Conservation (phyloP, 2,888 invertebrate species). For the Xestobium rufovillosum region DNA sequence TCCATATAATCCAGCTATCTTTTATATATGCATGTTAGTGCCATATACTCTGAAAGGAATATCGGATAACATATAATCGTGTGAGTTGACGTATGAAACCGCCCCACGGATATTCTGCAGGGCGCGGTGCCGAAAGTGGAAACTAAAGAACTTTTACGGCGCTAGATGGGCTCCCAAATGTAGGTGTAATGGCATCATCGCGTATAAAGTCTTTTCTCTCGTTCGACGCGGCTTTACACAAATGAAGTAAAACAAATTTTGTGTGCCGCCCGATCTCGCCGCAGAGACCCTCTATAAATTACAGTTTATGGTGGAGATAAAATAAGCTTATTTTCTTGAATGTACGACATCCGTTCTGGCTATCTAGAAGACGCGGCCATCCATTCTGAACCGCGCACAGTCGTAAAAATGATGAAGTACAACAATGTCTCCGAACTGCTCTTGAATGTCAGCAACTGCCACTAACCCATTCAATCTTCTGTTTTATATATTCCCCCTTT, state of each 20-base stretch:
- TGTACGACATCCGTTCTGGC: conserved; percentile 42
- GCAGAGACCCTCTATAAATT: conserved; percentile 40
- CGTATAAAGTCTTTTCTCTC: no score
- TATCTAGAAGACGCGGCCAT: conserved; percentile 37
- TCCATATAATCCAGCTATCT: no score
- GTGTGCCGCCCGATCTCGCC: conserved; percentile 34
- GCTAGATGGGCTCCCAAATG: conserved; percentile 33
- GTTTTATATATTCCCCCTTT: conserved; percentile 10
- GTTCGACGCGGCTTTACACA: no score
- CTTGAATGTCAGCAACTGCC: conserved; percentile 27
- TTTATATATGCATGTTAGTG: no score
- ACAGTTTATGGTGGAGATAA: conserved; percentile 43
- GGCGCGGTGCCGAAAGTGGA: no score
- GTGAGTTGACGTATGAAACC: no score
- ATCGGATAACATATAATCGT: no score
- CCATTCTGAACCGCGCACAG: conserved; percentile 29
- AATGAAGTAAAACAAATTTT: conserved; percentile 38
- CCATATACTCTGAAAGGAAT: no score
- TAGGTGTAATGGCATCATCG: no score
- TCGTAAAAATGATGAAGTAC: conserved; percentile 36
- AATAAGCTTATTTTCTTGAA: conserved; percentile 45
- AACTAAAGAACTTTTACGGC: conserved; percentile 32
- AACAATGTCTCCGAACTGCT: conserved; percentile 22
- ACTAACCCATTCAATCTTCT: conserved; percentile 15
- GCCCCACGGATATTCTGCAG: no score